Conservation (phyloP, 2,113 vertebrate genomes). For the Ptilorrhoa leucosticta region DNA sequence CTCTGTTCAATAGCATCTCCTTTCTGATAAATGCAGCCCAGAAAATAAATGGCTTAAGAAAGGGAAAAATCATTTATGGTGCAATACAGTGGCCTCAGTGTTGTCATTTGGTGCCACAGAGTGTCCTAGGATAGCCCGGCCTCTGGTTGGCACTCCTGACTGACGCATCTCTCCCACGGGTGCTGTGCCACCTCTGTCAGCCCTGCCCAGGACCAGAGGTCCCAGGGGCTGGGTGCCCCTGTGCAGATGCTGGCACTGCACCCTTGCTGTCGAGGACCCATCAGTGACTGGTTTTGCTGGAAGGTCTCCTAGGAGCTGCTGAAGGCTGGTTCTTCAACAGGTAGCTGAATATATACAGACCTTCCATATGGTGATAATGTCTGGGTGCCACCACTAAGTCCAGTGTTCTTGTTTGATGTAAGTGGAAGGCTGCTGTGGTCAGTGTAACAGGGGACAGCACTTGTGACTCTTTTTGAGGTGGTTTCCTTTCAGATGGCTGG, state of each 20-base stretch:
- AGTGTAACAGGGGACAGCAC: not conserved
- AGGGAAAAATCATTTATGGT: not conserved
- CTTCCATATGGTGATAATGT: not conserved
- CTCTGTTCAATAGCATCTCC: not conserved
- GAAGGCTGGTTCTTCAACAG: not conserved
- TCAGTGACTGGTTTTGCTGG: not conserved
- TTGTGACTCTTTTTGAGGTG: not conserved
- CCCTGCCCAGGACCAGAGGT: not conserved
- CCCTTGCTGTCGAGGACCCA: not conserved
- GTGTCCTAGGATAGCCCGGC: not conserved
- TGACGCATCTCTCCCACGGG: rapidly evolving
- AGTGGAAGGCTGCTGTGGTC: not conserved
- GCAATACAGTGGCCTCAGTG: not conserved
- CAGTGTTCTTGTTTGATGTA: not conserved
- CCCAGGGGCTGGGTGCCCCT: not conserved
- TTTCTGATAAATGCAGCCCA: not conserved
- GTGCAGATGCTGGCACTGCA: not conserved
- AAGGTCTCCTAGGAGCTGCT: not conserved
- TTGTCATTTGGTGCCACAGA: not conserved
- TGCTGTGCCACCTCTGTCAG: not conserved
- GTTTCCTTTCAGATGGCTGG: not conserved
- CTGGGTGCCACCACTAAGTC: not conserved
- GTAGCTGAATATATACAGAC: not conserved
- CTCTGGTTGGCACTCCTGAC: not conserved
- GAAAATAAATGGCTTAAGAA: not conserved